phyloP scores from a whole-genome alignment of 2,113 vertebrate genomes.

The Butorides virescens region DNA sequence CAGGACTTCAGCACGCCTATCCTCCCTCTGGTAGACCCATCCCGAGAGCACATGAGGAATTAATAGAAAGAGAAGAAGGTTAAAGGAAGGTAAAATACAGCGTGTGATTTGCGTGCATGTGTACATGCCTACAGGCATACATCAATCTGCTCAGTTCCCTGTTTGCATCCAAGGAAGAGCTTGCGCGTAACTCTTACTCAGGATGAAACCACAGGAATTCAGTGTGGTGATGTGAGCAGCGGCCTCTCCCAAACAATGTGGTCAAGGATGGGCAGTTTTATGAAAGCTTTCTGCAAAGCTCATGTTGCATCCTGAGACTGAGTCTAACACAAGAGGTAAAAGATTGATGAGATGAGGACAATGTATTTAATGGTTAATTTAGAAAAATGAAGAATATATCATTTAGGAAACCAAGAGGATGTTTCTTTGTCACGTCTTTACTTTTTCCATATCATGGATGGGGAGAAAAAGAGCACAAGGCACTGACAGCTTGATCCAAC shows the following conservation, averaged over 20 bases:
- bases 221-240: not conserved
- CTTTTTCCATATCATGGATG: not conserved
- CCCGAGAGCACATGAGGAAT: not conserved
- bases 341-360: not conserved
- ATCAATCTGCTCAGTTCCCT: not conserved
- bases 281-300: not conserved
- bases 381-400: not conserved
- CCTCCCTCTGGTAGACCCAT: not conserved
- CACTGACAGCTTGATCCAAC: not conserved
- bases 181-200: not conserved
- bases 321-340: not conserved
- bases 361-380: not conserved
- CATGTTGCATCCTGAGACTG: fast-evolving
- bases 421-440: not conserved
- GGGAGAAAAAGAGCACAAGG: not conserved
- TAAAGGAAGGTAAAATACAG: not conserved
- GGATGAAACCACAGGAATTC: not conserved
- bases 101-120: not conserved
- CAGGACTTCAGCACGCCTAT: not conserved
- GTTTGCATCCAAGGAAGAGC: not conserved
- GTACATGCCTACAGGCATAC: not conserved
- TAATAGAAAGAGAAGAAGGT: not conserved
- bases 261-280: not conserved
- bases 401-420: not conserved
- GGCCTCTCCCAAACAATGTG: not conserved